These are phyloP conservation scores for Teleogryllus occipitalis DNA, from an alignment of 1,140 invertebrate genomes.

Conservation along the genomic window DNA sequence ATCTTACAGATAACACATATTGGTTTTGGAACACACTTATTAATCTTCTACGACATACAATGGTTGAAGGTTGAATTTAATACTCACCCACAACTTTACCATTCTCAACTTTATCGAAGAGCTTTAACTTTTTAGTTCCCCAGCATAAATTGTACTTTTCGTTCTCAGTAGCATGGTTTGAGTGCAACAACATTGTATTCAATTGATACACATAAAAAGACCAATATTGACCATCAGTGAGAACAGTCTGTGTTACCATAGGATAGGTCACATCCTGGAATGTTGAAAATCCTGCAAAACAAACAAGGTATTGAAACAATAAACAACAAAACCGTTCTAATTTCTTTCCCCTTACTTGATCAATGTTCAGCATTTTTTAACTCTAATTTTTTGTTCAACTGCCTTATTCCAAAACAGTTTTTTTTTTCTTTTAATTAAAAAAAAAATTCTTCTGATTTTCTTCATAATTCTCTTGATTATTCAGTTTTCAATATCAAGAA, in stretches of 20 bases:
- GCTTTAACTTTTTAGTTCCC: constrained; percentile 55
- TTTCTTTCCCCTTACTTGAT: too few species aligned
- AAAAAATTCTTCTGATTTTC: too few species aligned
- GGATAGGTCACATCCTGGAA: constrained; percentile 84
- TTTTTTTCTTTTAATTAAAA: too few species aligned
- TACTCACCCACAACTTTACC: constrained; percentile 53
- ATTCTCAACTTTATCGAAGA: constrained; percentile 67
- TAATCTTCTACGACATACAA: too few species aligned
- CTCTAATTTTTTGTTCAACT: too few species aligned
- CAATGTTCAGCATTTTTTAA: too few species aligned
- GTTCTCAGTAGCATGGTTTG: constrained; percentile 52
- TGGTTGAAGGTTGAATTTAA: too few species aligned
- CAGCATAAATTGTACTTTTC: constrained; percentile 71
- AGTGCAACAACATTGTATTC: constrained; percentile 67
- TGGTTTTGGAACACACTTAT: too few species aligned
- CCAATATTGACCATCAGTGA: constrained; percentile 76
- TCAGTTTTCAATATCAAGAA: too few species aligned
- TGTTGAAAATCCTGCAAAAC: constrained; percentile 69
- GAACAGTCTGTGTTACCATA: constrained; percentile 69
- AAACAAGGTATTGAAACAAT: constrained; percentile 21
- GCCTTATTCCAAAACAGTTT: too few species aligned
- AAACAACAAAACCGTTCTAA: background rate
- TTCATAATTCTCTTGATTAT: too few species aligned
- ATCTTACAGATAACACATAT: too few species aligned
- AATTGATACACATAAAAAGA: constrained; percentile 81